phyloP scores from a whole-genome alignment of 2,888 invertebrate species.

The Amblyteles armatorius region DNA sequence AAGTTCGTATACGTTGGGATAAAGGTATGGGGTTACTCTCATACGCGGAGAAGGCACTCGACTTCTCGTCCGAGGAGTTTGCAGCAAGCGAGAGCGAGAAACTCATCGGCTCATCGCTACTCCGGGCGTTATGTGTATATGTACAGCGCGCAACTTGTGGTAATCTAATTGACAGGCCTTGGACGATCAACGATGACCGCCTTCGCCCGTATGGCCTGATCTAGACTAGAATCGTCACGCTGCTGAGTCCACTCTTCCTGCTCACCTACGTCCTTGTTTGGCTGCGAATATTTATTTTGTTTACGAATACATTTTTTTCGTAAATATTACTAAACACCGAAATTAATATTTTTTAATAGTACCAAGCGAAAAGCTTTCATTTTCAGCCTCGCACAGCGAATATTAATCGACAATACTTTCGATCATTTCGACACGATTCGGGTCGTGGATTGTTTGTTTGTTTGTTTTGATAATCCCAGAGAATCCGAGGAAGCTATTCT shows the following conservation, averaged over 20 bases:
- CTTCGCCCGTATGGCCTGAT: conserved; percentile 62
- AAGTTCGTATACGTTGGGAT: not conserved
- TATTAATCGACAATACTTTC: too few relatives aligned
- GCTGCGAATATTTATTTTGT: too few relatives aligned
- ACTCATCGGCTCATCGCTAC: conserved; percentile 7
- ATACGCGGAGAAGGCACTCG: conserved; percentile 20
- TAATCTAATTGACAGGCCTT: conserved; percentile 74
- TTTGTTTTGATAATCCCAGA: not conserved
- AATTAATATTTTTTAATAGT: too few relatives aligned
- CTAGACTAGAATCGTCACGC: conserved; percentile 27
- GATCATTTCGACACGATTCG: not conserved
- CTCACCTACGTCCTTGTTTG: conserved; percentile 22
- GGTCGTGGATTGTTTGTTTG: not conserved
- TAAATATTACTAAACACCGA: too few relatives aligned
- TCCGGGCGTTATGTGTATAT: not conserved
- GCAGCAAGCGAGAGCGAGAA: not conserved
- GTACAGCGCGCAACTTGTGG: conserved; percentile 62
- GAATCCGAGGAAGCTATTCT: not conserved
- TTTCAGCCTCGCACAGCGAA: too few relatives aligned
- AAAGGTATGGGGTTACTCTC: conserved; percentile 18
- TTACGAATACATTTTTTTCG: too few relatives aligned
- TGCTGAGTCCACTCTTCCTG: conserved; percentile 17
- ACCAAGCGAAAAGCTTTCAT: too few relatives aligned
- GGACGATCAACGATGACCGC: conserved; percentile 70
- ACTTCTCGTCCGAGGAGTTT: conserved; percentile 43